These are phyloP conservation scores for Eupithecia subumbrata DNA, from an alignment of 2,888 invertebrate species.

Conservation along the genomic window DNA sequence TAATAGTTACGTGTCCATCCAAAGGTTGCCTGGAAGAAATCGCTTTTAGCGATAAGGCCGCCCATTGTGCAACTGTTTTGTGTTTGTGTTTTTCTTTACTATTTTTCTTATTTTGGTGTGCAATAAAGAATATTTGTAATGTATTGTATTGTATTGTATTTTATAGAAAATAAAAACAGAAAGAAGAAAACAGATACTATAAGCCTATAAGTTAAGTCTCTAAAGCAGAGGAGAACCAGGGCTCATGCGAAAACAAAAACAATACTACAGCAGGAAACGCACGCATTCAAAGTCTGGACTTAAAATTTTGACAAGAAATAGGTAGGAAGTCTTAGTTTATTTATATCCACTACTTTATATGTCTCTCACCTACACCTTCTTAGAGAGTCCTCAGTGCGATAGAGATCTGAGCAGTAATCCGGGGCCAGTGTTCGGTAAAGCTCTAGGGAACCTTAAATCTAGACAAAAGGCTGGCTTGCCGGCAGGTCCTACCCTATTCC, in stretches of 20 bases:
- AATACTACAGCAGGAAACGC: background rate
- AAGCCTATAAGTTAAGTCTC: no score
- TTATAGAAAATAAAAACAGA: no score
- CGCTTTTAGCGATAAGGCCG: no score
- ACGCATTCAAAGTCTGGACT: background rate
- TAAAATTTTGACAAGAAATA: background rate
- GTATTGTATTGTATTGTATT: no score
- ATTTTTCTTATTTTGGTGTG: no score
- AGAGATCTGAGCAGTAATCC: slow-evolving; percentile 2
- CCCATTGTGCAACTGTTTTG: no score
- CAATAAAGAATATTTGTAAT: no score
- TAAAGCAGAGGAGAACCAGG: background rate
- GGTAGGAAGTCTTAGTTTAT: background rate
- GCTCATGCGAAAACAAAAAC: background rate
- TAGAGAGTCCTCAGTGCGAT: background rate
- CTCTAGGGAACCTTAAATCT: background rate
- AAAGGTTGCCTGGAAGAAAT: no score
- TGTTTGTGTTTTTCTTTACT: no score
- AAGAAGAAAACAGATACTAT: no score
- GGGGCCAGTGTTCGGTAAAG: background rate
- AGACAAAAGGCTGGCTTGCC: background rate
- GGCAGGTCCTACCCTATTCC: background rate
- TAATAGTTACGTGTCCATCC: no score
- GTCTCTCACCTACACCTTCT: background rate
- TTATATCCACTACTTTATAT: background rate